Evolutionary conservation across 2,113 vertebrate species (phyloP), one percentile per base, ranked within the genome.

Genomic region (Parus major): DNA sequence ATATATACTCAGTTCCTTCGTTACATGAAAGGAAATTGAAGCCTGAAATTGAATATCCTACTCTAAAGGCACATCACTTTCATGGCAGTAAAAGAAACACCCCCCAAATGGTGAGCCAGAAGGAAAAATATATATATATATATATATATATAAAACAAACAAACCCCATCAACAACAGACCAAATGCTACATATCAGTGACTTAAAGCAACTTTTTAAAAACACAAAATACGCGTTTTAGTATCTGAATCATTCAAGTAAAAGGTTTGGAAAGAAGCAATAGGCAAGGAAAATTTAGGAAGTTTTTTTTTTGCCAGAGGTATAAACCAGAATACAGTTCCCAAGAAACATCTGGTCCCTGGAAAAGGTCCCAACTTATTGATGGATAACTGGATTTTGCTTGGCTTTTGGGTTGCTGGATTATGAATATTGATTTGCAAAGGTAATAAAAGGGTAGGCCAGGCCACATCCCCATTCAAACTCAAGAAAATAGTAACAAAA

Each of bases 341-440:
- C 92, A 83, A 88, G 72, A 97, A 91, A 93, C 79, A 92, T 96
- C 76, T 96, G 93, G 73, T 84, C 72, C 60, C 84, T 95, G 95
- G 92, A 96, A 97, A 97, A 93, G 70, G 68, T 97, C 94, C 96
- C 86, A 97, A 95, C 60, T 91, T 93, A 97, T 13, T 94, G 78
- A 96, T 86, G 75, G 70, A 91, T 73, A 92, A 82, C 81, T 90
- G 64, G 61, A 88, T 95, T 95, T 94, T 94, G 84, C 86, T 91
- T 73, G 92, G 92, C 82, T 97, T 93, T 97, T 90, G 82, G 50
- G 76, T 93, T 92, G 71, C 82, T 80, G 89, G 71, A 96, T 95
- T 84, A 94, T 28, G 39, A 93, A 95, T 92, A 98, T 27, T 97
- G 97, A 98, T 97, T 98, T 96, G 89, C 77, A 91, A 96, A 97